phyloP scores from a whole-genome alignment of 2,797 vertebrate genomes.

The Catamblyrhynchus diadema region DNA sequence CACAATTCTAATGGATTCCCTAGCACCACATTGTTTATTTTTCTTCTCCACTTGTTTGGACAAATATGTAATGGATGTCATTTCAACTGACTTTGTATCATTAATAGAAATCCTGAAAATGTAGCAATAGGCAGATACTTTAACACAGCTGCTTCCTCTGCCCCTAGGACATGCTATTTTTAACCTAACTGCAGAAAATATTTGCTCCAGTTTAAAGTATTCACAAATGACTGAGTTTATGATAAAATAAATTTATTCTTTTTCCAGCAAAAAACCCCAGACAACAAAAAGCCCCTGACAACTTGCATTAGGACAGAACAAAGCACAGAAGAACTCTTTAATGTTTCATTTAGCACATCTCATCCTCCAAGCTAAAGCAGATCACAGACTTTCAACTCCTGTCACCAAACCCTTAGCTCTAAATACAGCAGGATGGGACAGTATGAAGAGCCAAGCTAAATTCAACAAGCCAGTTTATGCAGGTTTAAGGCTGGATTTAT shows the following conservation, averaged over 20 bases:
- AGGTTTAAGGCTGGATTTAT: neutral
- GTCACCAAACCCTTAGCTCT: neutral
- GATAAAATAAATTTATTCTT: conserved; percentile 10
- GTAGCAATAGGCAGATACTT: conserved; percentile 26
- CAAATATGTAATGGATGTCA: conserved; percentile 13
- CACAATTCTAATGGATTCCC: neutral
- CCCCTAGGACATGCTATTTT: conserved; percentile 58
- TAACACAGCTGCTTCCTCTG: conserved; percentile 55
- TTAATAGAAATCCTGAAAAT: conserved; percentile 39
- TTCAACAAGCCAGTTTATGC: neutral
- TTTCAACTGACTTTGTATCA: conserved; percentile 27
- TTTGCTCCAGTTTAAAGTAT: conserved; percentile 23
- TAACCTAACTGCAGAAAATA: conserved; percentile 30
- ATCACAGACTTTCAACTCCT: conserved; percentile 2
- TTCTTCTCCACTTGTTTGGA: conserved; percentile 30
- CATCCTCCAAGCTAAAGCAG: conserved; percentile 23
- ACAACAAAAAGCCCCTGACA: conserved; percentile 22
- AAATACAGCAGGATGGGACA: neutral
- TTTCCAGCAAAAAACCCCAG: neutral
- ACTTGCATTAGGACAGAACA: neutral
- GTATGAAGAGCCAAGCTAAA: neutral
- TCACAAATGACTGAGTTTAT: conserved; percentile 44
- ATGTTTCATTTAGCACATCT: conserved; percentile 49
- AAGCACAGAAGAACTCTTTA: neutral
- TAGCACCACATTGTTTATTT: conserved; percentile 24